Conservation (phyloP, 2,113 vertebrate genomes). For the Oncorhynchus clarkii region DNA sequence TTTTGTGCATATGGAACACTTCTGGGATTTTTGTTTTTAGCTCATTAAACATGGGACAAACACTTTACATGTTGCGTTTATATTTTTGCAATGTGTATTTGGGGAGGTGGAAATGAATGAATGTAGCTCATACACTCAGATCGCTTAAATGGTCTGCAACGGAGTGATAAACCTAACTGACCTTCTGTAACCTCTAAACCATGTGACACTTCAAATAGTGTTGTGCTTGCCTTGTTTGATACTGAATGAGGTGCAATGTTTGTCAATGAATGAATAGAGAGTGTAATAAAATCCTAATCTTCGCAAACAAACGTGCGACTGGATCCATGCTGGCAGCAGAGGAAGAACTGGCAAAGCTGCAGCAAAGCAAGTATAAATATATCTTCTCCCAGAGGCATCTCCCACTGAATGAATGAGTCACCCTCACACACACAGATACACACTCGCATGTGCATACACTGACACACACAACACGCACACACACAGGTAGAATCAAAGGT, state of each 20-base stretch:
- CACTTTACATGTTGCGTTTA: no score
- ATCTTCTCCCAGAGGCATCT: conserved; percentile 44
- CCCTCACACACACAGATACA: conserved; percentile 2
- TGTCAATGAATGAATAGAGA: neutral
- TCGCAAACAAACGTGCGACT: neutral
- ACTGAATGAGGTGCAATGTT: neutral
- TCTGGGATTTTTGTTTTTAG: no score
- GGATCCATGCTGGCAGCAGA: conserved; percentile 6
- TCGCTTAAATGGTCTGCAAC: neutral
- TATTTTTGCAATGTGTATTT: no score
- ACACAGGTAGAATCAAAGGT: neutral
- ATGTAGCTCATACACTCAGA: neutral
- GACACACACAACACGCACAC: neutral
- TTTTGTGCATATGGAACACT: no score
- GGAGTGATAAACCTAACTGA: neutral
- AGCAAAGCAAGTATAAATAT: conserved; percentile 47
- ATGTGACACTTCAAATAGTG: neutral
- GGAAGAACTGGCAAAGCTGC: conserved; percentile 15
- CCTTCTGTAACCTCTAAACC: neutral
- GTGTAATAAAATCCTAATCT: neutral
- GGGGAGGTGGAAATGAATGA: neutral
- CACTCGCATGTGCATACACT: neutral
- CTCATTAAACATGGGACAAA: no score
- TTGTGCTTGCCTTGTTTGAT: neutral
- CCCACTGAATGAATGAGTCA: conserved; percentile 45